Base-by-base conservation (phyloP, 1,140 invertebrate species). In the Halyomorpha halys region DNA sequence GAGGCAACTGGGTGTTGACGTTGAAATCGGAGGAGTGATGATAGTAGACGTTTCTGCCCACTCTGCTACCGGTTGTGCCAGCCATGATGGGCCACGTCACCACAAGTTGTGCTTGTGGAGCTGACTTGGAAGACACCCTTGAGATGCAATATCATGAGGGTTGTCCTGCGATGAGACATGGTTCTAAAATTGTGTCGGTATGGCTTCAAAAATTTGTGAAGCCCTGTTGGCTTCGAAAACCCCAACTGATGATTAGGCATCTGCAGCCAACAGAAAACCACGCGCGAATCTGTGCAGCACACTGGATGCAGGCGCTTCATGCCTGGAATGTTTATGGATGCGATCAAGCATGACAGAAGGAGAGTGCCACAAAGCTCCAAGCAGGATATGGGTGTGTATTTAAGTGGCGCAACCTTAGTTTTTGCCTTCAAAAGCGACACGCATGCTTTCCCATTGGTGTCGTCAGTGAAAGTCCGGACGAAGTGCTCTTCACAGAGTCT, bases 121-220 rank as follows among this genome's bases (percentile, higher is more conserved):
- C 14, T 66, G 45, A n/a, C 59, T 63, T 54, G 72, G 66, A 2
- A 25, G 51, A 18, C 69, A 39, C 11, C 77, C 76, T 21, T 77
- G 62, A 1, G 76, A 77, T 59, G 75, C 63, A 23, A 74, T 64
- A 69, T 79, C 77, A 0, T 74, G 74, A 0, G 76, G 75, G 64
- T 79, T 78, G 11, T 68, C 53, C 2, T 68, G 59, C 0, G 69
- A 69, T n/a, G 65, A 34, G 0, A 75, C 71, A 59, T 76, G 18
- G 11, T 9, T 9, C 51, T 18, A 53, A 53, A 18, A 21, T 9
- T 13, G 8, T n/a, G 8, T 9, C 9, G 51, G 18, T n/a, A 18
- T 53, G 13, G 23, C 13, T 5, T 16, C n/a, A n/a, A n/a, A n/a
- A n/a, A n/a, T n/a, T n/a, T n/a, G n/a, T n/a, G n/a, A n/a, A n/a